Base-by-base conservation (phyloP, 2,888 invertebrate genomes). In the Agapetus fuscipes region DNA sequence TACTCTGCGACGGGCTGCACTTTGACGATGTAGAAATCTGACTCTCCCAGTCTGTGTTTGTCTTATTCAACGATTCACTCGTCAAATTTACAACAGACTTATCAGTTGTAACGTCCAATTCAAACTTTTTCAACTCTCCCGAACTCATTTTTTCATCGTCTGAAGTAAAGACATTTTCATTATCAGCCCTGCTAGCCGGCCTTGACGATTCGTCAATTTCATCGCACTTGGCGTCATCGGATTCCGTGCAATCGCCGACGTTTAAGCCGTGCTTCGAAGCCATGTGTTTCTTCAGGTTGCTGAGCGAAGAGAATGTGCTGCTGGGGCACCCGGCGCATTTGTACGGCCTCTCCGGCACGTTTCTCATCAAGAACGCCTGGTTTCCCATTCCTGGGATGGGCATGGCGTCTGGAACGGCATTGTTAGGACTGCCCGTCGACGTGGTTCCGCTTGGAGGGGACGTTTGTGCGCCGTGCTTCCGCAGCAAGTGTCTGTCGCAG, bases 401-500 rank as follows among this genome's bases (percentile, higher is more conserved):
- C 9, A 6, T 9, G 9, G 20, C 9, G 20, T 20, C 9, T 3
- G 39, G 33, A n/a, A n/a, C n/a, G 12, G 49, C 37, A 14, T 34
- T 39, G 17, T 37, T 43, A 3, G 54, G 50, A 30, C 61, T 59
- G 5, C 41, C 42, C 0, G 59, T 51, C 1, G 62, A 49, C 0
- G 59, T 46, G 6, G 65, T 65, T 12, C 20, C 14, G 3, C 28
- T 13, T 3, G 29, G 26, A 6, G 36, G 29, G 3, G 36, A 51
- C 48, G 33, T 33, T 20, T 41, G 34, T 14, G 53, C 52, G 40
- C 82, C 82, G 56, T 94, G 94, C 55, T 94, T 94, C 25, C 94
- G 72, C 36, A 90, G 64, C 42, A 96, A 65, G 59, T 96, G 96
- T 9, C 96, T 84, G 56, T 96, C 96, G 59, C 96, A 90, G 63